These are phyloP conservation scores for Holothuria leucospilota DNA, from an alignment of 53 echinoderm and acorn worm genomes.

Conservation along the genomic window DNA sequence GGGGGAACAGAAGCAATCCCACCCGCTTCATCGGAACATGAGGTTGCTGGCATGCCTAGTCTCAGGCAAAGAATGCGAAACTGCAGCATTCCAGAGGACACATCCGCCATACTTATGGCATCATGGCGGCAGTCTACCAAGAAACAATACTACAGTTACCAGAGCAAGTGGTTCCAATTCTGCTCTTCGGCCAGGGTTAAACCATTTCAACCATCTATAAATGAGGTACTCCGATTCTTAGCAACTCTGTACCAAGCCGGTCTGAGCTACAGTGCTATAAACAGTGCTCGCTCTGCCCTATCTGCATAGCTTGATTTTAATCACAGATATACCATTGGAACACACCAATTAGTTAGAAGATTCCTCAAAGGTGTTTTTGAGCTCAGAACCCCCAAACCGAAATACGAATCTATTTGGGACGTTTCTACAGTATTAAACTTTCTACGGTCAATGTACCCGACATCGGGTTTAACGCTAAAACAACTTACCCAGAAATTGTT, in stretches of 20 bases:
- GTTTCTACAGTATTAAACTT: background rate
- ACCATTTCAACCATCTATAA: background rate
- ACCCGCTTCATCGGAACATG: no score
- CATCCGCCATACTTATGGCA: no score
- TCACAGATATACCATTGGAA: background rate
- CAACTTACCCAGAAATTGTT: no score
- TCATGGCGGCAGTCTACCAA: slow-evolving; percentile 1
- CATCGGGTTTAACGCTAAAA: background rate
- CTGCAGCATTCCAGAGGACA: no score
- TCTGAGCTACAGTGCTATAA: background rate
- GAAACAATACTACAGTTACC: background rate
- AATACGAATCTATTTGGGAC: background rate
- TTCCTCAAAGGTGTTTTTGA: background rate
- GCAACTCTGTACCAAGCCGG: background rate
- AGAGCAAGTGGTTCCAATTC: background rate
- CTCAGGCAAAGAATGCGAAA: no score
- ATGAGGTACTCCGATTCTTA: background rate
- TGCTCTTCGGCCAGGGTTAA: background rate
- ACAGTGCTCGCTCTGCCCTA: background rate
- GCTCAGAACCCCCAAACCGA: no score
- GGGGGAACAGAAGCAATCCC: no score
- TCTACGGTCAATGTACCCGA: background rate
- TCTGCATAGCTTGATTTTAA: no score
- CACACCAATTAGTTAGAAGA: background rate
- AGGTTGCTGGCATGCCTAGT: no score